Conservation (phyloP, 2,113 vertebrate genomes). For the Chlorodrepanis virens region DNA sequence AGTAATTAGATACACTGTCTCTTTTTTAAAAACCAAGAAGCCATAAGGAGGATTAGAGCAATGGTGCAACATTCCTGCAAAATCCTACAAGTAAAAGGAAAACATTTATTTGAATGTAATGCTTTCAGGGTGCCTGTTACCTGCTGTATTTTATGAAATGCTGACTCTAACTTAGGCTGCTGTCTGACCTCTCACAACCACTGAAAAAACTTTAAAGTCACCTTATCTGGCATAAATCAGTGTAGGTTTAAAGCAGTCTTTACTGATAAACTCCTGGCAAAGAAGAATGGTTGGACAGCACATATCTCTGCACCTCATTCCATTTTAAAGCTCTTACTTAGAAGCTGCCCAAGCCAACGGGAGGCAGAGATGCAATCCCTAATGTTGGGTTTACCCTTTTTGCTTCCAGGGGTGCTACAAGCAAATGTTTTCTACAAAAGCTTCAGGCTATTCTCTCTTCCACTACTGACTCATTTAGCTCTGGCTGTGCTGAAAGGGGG, state of each 20-base stretch:
- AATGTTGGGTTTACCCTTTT: background rate
- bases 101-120: background rate
- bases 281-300: background rate
- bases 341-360: background rate
- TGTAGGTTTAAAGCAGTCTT: background rate
- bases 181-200: background rate
- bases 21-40: background rate
- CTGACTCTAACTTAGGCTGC: background rate
- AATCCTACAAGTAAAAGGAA: background rate
- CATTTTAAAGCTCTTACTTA: background rate
- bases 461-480: background rate
- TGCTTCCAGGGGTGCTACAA: background rate
- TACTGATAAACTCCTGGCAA: background rate
- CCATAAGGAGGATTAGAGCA: background rate
- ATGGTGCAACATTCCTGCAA: background rate
- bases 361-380: accelerated
- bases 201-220: background rate
- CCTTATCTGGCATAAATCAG: background rate
- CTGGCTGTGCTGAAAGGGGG: background rate
- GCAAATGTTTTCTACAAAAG: background rate
- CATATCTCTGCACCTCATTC: background rate
- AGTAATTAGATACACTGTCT: background rate
- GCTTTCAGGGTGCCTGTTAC: background rate
- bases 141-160: background rate
- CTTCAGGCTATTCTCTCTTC: background rate